phyloP scores from a whole-genome alignment of 2,797 vertebrate species.

The Pangasius larnaudii region DNA sequence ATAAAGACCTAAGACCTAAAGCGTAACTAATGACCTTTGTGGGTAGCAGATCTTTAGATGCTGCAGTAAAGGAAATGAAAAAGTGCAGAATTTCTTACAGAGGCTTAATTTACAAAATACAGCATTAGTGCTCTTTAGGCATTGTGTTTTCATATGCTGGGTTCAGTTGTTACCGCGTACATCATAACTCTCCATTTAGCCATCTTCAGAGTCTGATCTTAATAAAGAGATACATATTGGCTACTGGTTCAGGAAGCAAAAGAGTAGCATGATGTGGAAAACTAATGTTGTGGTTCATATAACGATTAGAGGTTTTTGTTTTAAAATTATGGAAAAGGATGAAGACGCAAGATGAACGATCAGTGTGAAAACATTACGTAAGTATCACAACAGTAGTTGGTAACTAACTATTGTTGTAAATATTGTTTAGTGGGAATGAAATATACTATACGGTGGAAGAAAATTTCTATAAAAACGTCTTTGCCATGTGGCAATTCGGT shows the following conservation, averaged over 20 bases:
- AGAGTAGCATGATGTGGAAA: neutral
- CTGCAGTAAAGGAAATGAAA: slow-evolving; percentile 1
- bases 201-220: neutral
- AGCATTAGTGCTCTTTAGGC: neutral
- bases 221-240: neutral
- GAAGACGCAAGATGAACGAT: neutral
- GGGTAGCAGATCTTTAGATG: neutral
- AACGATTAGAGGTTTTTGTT: neutral
- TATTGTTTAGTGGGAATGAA: neutral
- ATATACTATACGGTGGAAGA: neutral
- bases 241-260: neutral
- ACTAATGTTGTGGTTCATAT: neutral
- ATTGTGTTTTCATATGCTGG: neutral
- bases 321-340: neutral
- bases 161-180: neutral
- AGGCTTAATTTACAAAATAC: neutral
- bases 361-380: neutral
- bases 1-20: slow-evolving; percentile 16
- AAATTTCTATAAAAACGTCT: neutral
- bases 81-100: neutral
- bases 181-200: neutral
- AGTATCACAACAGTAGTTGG: neutral
- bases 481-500: neutral
- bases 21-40: slow-evolving; percentile 11
- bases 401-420: neutral